These are phyloP conservation scores for Dorcus hopei DNA, from an alignment of 2,888 invertebrate genomes.

Conservation along the genomic window DNA sequence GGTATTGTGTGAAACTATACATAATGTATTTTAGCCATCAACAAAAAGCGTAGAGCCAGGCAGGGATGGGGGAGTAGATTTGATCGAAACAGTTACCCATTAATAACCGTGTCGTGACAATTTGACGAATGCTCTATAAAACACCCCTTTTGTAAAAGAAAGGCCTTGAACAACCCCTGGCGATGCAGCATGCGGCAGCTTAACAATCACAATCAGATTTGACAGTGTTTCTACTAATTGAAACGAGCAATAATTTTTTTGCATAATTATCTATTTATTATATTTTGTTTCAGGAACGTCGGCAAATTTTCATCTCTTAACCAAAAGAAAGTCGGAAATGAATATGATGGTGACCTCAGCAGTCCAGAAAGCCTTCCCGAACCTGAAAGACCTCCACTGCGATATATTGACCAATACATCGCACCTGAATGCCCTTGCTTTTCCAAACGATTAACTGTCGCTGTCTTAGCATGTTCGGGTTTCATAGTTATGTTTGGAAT, in stretches of 20 bases:
- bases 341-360: constrained; percentile 61
- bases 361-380: constrained; percentile 77
- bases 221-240: not conserved
- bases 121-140: constrained; percentile 50
- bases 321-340: constrained; percentile 23
- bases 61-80: constrained; percentile 11
- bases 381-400: constrained; percentile 78
- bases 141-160: constrained; percentile 52
- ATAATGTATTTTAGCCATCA: constrained; percentile 47
- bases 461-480: constrained; percentile 80
- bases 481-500: constrained; percentile 97
- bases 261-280: not conserved
- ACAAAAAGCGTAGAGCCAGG: constrained; percentile 29
- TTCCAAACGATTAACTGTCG: constrained; percentile 83
- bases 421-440: constrained; percentile 84
- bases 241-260: too few relatives aligned
- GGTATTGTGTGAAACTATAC: constrained; percentile 45
- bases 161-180: too few relatives aligned
- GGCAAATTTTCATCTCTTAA: constrained; percentile 10
- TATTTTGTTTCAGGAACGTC: constrained; percentile 11
- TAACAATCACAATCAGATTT: not conserved
- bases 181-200: not conserved
- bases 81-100: constrained; percentile 42
- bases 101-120: constrained; percentile 47
- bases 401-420: constrained; percentile 84